Evolutionary conservation across 2,888 invertebrate species (phyloP), one percentile per base, ranked within the genome.

Genomic region (Rhagonycha fulva): DNA sequence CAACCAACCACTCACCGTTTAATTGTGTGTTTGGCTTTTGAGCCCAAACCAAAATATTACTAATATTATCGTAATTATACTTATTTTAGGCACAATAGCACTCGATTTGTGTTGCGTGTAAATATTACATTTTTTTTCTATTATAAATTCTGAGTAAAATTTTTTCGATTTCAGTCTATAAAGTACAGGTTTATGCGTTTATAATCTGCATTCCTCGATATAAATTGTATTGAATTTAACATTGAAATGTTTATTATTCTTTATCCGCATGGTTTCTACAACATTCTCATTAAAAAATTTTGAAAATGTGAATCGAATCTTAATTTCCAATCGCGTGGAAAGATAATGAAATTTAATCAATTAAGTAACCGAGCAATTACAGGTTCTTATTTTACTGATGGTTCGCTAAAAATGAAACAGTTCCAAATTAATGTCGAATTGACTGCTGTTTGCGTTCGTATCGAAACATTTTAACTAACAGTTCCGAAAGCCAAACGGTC

Each of bases 201-300:
- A 80, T 81, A 79, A 81, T 82, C 80, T 82, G 81, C 82, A 82
- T 82, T 82, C 82, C 81, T 77, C 75, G 78, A 80, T 80, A 66
- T 66, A 24, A 81, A 80, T 78, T 79, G 80, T 80, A 79, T 80
- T 80, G 81, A 82, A 81, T 81, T 80, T 71, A 76, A 75, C 79
- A 79, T 77, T 70, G 76, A 80, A 80, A 81, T 77, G 79, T 79
- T 71, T 68, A 71, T 70, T 47, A 47, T 47, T 47, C 47, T n/a
- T 47, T 47, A 47, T 47, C 47, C 47, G 47, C 47, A 47, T 47
- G 47, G 47, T 47, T 47, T 47, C 47, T n/a, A 10, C 47, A 47
- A 47, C 47, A 47, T 47, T 47, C 47, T 7, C 47, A 47, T 4
- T n/a, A n/a, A 47, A n/a, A 47, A 47, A n/a, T 47, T 47, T 47